Percentiles rank a stretch among this genome's conserved stretches.
These are phyloP conservation scores for Mesitornis unicolor DNA, from an alignment of 2,113 vertebrate species.

Conservation along the genomic window DNA sequence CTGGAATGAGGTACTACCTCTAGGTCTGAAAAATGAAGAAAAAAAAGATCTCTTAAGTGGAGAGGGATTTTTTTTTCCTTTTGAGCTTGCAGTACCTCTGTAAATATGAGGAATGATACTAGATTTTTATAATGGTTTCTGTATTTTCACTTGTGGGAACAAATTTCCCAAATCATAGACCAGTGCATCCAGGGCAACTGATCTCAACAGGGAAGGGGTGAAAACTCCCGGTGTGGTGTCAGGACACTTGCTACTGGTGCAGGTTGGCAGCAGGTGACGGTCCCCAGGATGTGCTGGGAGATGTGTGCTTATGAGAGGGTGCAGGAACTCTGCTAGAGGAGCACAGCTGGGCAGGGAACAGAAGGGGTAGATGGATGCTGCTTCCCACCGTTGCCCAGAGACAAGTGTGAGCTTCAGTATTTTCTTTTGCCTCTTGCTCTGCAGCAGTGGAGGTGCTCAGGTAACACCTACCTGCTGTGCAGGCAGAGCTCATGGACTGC, in stretches of 20 bases:
- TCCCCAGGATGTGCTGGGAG: background rate
- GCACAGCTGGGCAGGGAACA: background rate
- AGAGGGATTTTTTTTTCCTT: background rate
- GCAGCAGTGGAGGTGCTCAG: background rate
- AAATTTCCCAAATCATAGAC: background rate
- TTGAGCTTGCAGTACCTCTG: background rate
- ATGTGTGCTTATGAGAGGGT: background rate
- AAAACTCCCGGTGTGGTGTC: rapidly evolving
- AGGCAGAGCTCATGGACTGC: background rate
- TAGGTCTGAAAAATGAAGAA: background rate
- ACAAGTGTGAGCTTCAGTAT: rapidly evolving
- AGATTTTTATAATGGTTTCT: background rate
- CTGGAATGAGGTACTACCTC: background rate
- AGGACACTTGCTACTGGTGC: background rate
- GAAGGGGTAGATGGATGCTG: rapidly evolving
- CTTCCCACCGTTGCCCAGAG: background rate
- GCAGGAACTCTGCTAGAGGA: background rate
- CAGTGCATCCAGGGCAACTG: background rate
- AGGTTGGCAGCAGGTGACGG: background rate
- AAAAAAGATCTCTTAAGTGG: background rate
- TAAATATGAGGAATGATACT: background rate
- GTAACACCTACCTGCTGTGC: background rate
- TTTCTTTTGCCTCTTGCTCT: background rate
- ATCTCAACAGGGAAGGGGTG: background rate
- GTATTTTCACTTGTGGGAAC: background rate